Percentiles rank a stretch among this genome's conserved stretches.
phyloP scores from a whole-genome alignment of 2,113 vertebrate genomes.

The Semnornis frantzii region DNA sequence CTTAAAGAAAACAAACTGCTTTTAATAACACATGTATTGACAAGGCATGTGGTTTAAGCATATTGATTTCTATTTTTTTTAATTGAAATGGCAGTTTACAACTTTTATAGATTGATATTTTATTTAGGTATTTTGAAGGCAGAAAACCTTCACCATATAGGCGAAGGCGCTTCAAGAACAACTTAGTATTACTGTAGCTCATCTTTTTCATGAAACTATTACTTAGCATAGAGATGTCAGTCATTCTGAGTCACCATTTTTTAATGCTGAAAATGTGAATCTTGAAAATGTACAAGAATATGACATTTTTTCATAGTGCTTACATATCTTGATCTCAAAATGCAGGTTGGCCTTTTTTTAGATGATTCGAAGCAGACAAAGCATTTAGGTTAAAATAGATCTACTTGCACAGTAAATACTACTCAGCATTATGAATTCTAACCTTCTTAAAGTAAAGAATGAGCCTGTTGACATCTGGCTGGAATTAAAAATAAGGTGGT shows the following conservation, averaged over 20 bases:
- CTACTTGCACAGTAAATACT: background rate
- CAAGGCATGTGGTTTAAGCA: background rate
- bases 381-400: background rate
- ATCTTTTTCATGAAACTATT: background rate
- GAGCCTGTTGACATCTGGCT: background rate
- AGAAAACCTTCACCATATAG: background rate
- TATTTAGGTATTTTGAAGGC: background rate
- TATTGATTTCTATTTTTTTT: background rate
- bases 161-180: background rate
- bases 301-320: background rate
- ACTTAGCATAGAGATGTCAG: background rate
- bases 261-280: background rate
- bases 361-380: background rate
- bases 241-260: background rate
- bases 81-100: background rate
- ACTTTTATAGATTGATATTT: background rate
- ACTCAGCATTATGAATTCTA: background rate
- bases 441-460: background rate
- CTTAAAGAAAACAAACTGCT: background rate
- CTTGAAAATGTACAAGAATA: background rate
- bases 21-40: background rate
- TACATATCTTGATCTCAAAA: background rate
- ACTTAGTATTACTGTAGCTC: background rate
- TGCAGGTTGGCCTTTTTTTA: background rate
- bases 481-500: background rate